A percentile compares a stretch with the other conserved stretches of the same genome.
phyloP scores from a whole-genome alignment of 2,797 vertebrate genomes.

The Sparus aurata region DNA sequence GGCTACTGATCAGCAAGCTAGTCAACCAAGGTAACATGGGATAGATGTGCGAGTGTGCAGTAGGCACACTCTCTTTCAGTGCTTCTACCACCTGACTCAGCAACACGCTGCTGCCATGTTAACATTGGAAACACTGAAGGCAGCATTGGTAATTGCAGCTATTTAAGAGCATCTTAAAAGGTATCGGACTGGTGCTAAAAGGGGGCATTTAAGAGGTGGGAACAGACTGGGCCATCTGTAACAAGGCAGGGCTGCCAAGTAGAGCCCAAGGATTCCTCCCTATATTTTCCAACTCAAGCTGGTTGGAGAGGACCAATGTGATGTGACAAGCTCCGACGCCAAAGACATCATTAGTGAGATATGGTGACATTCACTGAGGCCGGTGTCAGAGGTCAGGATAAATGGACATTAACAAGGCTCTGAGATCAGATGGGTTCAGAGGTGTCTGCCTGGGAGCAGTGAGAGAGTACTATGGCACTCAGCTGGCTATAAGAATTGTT shows the following conservation, averaged over 20 bases:
- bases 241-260: conserved; percentile 24
- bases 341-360: conserved; percentile 63
- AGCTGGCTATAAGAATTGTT: conserved; percentile 27
- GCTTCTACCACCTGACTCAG: conserved; percentile 22
- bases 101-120: conserved; percentile 17
- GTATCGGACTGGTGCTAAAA: conserved; percentile 36
- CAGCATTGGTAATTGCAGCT: conserved; percentile 37
- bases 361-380: conserved; percentile 52
- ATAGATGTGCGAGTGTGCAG: background rate
- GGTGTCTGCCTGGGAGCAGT: conserved; percentile 1
- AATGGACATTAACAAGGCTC: conserved; percentile 46
- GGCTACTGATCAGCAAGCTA: background rate
- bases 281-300: conserved; percentile 40
- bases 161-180: conserved; percentile 44
- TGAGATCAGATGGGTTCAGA: conserved; percentile 30
- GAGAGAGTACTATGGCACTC: background rate
- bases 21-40: background rate
- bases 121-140: conserved; percentile 26
- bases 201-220: conserved; percentile 23
- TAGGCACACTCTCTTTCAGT: conserved; percentile 9
- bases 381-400: conserved; percentile 44
- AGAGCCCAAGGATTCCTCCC: conserved; percentile 15
- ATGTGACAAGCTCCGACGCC: conserved; percentile 50
- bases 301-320: conserved; percentile 36
- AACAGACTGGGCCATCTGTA: conserved; percentile 45